Conservation (phyloP, 2,888 invertebrate genomes). For the Philhelius pedissequus region DNA sequence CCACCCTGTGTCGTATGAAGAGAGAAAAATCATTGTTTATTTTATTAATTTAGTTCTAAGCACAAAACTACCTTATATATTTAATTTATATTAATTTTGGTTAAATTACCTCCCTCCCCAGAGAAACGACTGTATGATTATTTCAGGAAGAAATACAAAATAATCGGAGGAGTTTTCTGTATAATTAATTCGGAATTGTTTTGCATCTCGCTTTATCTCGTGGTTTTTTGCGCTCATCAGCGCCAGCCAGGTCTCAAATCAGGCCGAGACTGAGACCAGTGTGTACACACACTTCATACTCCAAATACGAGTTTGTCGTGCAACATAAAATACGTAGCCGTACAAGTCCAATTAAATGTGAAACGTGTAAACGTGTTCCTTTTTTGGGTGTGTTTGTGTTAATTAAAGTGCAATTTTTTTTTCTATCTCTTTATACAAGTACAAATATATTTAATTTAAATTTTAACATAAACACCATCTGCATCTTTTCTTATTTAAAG, state of each 20-base stretch:
- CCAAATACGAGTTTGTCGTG: slow-evolving; percentile 39
- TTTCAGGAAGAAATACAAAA: slow-evolving; percentile 44
- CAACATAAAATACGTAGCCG: slow-evolving; percentile 35
- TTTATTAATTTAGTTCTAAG: slow-evolving; percentile 17
- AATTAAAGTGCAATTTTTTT: slow-evolving; percentile 66
- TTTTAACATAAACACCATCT: slow-evolving; percentile 37
- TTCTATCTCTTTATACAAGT: neutral
- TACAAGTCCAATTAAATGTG: slow-evolving; percentile 40
- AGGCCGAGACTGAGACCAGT: slow-evolving; percentile 20
- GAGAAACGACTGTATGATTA: slow-evolving; percentile 39
- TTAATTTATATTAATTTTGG: slow-evolving; percentile 11
- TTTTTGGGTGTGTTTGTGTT: slow-evolving; percentile 66
- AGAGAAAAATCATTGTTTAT: neutral
- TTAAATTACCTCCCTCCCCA: neutral
- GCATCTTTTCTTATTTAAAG: slow-evolving; percentile 31
- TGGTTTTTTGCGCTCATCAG: slow-evolving; percentile 25
- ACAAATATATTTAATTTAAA: slow-evolving; percentile 10
- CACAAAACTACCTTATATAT: neutral
- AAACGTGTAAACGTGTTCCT: slow-evolving; percentile 67
- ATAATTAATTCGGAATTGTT: slow-evolving; percentile 66
- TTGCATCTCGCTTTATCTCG: slow-evolving; percentile 54
- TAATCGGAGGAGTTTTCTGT: slow-evolving; percentile 59
- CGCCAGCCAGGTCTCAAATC: slow-evolving; percentile 21
- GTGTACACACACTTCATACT: slow-evolving; percentile 31
- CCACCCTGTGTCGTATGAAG: neutral